Evolutionary conservation across 2,888 invertebrate genomes (phyloP).

Genomic region (Drosophila heteroneura): DNA sequence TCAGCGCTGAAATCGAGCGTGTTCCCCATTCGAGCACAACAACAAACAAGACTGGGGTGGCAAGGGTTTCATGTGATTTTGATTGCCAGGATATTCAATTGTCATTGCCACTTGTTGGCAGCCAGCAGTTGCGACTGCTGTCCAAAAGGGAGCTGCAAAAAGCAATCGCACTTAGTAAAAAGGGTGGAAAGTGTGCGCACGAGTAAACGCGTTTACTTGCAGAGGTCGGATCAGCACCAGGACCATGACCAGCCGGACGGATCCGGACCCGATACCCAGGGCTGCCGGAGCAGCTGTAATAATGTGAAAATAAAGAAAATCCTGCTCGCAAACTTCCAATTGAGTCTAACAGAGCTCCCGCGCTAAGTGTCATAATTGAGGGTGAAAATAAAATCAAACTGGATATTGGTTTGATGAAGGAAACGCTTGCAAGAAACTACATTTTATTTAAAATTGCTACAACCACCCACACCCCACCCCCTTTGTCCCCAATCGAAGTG

Average conservation of each 20-base stretch:
- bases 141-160: slow-evolving; percentile 15
- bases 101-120: slow-evolving; percentile 80
- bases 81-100: slow-evolving; percentile 81
- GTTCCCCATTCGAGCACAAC: slow-evolving; percentile 3
- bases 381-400: slow-evolving; percentile 16
- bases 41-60: slow-evolving; percentile 24
- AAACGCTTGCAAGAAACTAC: background rate
- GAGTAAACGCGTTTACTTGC: slow-evolving; percentile 39
- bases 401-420: slow-evolving; percentile 16
- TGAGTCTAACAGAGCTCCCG: slow-evolving; percentile 20
- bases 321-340: slow-evolving; percentile 53
- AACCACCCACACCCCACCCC: background rate
- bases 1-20: background rate
- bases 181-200: slow-evolving; percentile 70
- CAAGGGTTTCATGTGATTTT: slow-evolving; percentile 74
- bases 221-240: background rate
- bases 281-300: slow-evolving; percentile 36
- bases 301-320: slow-evolving; percentile 62
- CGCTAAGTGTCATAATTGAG: slow-evolving; percentile 40
- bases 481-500: slow-evolving; percentile 27
- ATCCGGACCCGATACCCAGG: background rate
- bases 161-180: slow-evolving; percentile 65
- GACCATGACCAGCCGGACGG: background rate
- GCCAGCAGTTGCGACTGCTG: slow-evolving; percentile 14
- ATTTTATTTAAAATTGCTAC: slow-evolving; percentile 22